Evolutionary conservation across 2,113 vertebrate genomes (phyloP), one percentile per base, ranked within the genome.

Genomic region (Microcebus lehilahytsara): DNA sequence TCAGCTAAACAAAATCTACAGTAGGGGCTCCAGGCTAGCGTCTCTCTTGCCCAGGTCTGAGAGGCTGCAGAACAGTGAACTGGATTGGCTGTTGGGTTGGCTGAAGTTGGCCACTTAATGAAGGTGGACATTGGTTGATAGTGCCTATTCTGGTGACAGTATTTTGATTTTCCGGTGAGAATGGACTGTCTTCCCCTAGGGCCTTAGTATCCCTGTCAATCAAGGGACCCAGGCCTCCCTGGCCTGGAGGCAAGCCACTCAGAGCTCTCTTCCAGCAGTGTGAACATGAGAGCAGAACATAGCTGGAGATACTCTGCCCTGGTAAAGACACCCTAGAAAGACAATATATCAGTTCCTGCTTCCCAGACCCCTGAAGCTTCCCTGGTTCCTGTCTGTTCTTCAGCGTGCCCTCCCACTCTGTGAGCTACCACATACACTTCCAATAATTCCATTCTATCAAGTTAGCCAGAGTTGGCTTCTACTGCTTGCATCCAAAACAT

Each of bases 111-210:
- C 32, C n/a, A 25, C 90, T 42, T 78, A 60, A 3, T 30, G 14
- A 17, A 2, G 3, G 42, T 19, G 40, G 84, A 34, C 17, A 25
- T 6, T 1, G 10, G 67, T 1, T 9, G 20, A 56, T 1, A 1
- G 60, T 37, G 34, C 9, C 67, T n/a, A 1, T 37, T 75, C 51
- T 51, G 40, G 2, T 32, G 7, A 89, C 1, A n/a, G 20, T 6
- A 8, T 30, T n/a, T 62, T 30, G 6, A 72, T 62, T 49, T 56
- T 42, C 78, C 40, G 85, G 0, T 20, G 16, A 79, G 64, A 56
- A 90, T 10, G 8, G 8, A 16, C n/a, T 66, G 11, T 56, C 62
- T 17, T 19, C 22, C 37, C n/a, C 19, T 1, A 3, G 0, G 0
- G 12, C 13, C n/a, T 51, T 79, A 30, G 8, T 2, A 9, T 13